phyloP scores from a whole-genome alignment of 2,888 invertebrate genomes.

The Cosmia pyralina region DNA sequence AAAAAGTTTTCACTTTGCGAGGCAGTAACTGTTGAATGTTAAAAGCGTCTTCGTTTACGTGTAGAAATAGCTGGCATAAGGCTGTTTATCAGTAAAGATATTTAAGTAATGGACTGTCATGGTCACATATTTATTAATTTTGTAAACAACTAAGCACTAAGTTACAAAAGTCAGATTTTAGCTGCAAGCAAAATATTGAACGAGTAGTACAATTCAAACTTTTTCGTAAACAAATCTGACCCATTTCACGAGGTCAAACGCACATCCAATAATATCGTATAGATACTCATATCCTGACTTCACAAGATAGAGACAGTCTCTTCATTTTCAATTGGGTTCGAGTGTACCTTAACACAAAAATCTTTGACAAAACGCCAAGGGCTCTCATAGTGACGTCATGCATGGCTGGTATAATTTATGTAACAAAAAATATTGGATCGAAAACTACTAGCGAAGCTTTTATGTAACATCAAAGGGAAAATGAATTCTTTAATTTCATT shows the following conservation, averaged over 20 bases:
- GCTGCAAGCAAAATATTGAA: not conserved
- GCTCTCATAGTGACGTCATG: constrained; percentile 63
- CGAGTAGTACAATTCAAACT: not conserved
- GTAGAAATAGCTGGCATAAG: not conserved
- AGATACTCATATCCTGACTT: not conserved
- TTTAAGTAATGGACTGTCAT: not conserved
- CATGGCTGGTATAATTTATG: constrained; percentile 33
- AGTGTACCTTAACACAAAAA: constrained; percentile 57
- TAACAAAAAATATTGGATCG: not conserved
- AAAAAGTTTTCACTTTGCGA: constrained; percentile 55
- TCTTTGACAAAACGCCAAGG: constrained; percentile 66
- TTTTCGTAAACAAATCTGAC: constrained; percentile 2
- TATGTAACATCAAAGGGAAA: not conserved
- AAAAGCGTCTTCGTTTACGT: constrained; percentile 10
- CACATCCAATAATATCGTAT: constrained; percentile 5
- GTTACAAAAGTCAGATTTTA: too few species aligned
- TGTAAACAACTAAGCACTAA: too few species aligned
- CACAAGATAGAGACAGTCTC: constrained; percentile 17
- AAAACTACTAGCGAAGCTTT: not conserved
- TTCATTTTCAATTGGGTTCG: constrained; percentile 60
- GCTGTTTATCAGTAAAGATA: not conserved
- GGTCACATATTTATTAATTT: too few species aligned
- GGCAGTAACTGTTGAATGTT: constrained; percentile 36
- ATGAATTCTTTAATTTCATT: not conserved
- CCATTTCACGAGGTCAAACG: constrained; percentile 11